These are phyloP conservation scores for Stenodema calcarata DNA, from an alignment of 2,888 invertebrate species.

Conservation along the genomic window DNA sequence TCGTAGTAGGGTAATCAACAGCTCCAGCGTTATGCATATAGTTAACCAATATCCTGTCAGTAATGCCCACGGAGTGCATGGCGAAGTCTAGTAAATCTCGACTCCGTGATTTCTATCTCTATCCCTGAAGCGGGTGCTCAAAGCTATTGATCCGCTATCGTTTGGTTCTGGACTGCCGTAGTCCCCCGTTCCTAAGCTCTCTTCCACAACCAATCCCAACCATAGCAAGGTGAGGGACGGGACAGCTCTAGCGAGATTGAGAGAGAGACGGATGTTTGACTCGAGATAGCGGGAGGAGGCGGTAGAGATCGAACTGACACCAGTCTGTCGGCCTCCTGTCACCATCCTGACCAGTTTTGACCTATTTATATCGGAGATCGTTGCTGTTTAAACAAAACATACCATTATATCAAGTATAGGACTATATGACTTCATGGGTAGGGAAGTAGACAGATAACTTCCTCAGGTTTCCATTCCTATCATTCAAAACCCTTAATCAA, in stretches of 20 bases:
- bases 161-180: background rate
- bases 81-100: background rate
- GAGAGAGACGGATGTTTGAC: conserved; percentile 2
- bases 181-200: background rate
- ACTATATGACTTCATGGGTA: too few relatives aligned
- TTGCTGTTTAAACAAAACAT: too few relatives aligned
- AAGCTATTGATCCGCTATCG: background rate
- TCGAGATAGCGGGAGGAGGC: background rate
- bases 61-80: too few relatives aligned
- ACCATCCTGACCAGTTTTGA: background rate
- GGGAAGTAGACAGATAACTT: too few relatives aligned
- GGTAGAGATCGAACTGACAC: background rate
- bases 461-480: too few relatives aligned
- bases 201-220: background rate
- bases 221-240: background rate
- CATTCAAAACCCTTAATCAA: too few relatives aligned
- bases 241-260: background rate
- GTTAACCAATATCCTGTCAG: too few relatives aligned
- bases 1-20: too few relatives aligned
- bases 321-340: background rate
- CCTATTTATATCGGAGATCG: background rate
- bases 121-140: background rate
- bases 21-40: too few relatives aligned
- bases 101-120: background rate
- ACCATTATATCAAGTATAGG: too few relatives aligned